Evolutionary conservation across 2,888 invertebrate genomes (phyloP), one percentile per base, ranked within the genome.

Genomic region (Lomographa bimaculata): DNA sequence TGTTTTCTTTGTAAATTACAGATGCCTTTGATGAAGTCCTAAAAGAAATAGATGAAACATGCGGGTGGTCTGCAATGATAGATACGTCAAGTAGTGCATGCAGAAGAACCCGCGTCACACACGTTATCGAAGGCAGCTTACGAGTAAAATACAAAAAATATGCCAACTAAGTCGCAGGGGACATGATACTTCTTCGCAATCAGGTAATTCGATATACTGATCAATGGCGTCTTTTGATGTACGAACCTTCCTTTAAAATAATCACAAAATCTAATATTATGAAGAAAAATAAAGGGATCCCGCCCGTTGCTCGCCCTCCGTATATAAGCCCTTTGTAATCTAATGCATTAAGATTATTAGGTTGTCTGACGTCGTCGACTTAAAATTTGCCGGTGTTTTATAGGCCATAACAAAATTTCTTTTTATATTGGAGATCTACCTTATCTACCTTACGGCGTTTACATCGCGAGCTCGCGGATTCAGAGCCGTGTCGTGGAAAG

Each of bases 301-400:
- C 59, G 54, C 57, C 57, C 59, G 62, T 55, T 54, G 56, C 59
- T 61, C 61, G 62, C 67, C 64, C 57, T 59, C 55, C 34, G 57
- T 58, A n/a, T n/a, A n/a, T n/a, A 65, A 68, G 68, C 65, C 68
- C 71, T 79, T 79, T 79, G 76, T 80, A 79, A 80, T 79, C 70
- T 78, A 77, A 77, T 79, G 80, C 78, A 82, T 83, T 79, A 81
- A 77, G 68, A 74, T 81, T 78, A 83, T 82, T 79, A 76, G 73
- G 73, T 76, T 79, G 71, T 65, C 62, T 70, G 68, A 74, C 71
- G 70, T 71, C 68, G 68, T 74, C 64, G 75, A 67, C 64, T 66
- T 70, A 64, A 65, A 73, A 68, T 71, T 71, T 69, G 62, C 68
- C 64, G 52, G 61, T 60, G 45, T 66, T 65, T 68, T 66, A 56